phyloP scores from a whole-genome alignment of 2,888 invertebrate species.

The Heliothis peltigera region DNA sequence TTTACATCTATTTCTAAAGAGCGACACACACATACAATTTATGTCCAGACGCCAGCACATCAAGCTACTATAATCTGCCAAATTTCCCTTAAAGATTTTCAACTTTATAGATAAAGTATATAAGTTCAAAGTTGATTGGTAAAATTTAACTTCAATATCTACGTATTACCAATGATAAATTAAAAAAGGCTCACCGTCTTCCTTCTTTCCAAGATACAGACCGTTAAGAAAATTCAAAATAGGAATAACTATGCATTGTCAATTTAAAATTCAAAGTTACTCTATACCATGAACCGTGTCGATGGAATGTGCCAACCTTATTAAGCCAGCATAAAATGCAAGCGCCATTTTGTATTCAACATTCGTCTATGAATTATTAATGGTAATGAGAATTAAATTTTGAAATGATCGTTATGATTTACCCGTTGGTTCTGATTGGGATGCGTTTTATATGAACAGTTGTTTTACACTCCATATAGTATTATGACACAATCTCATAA shows the following conservation, averaged over 20 bases:
- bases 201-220: neutral
- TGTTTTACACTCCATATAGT: neutral
- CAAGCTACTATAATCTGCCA: no score
- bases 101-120: no score
- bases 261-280: constrained; percentile 48
- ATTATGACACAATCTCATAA: no score
- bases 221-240: constrained; percentile 28
- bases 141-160: constrained; percentile 1
- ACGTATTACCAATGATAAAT: no score
- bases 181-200: no score
- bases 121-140: no score
- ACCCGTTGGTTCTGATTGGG: constrained; percentile 24
- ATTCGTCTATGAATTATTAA: constrained; percentile 64
- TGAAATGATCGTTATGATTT: constrained; percentile 49
- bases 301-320: constrained; percentile 45
- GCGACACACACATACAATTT: no score
- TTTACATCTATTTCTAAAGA: no score
- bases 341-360: constrained; percentile 59
- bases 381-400: constrained; percentile 64
- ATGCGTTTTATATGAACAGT: constrained; percentile 2
- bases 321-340: constrained; percentile 56
- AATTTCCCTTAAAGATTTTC: no score
- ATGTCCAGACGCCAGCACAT: no score
- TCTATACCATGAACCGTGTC: constrained; percentile 16
- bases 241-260: constrained; percentile 29